A percentile compares a stretch with the other conserved stretches of the same genome.
Conservation (phyloP, 2,113 vertebrate genomes). For the Syngnathus floridae region DNA sequence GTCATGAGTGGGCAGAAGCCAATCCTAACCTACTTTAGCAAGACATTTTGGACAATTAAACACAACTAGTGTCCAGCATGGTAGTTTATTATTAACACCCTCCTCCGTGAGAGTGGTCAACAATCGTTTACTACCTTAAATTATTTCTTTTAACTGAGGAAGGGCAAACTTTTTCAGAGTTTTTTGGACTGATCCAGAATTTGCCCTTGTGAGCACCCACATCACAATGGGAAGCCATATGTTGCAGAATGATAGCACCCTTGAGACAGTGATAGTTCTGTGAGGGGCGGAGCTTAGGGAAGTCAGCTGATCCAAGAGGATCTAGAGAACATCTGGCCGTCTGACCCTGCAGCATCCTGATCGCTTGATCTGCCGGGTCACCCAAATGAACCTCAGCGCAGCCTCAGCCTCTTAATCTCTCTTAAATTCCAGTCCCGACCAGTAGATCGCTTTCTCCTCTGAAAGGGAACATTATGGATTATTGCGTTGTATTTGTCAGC, state of each 20-base stretch:
- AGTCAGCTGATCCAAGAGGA: constrained; percentile 62
- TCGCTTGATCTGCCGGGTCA: constrained; percentile 62
- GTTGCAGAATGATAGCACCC: constrained; percentile 39
- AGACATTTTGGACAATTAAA: no score
- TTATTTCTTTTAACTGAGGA: no score
- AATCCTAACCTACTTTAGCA: no score
- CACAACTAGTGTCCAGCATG: no score
- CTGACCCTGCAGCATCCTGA: constrained; percentile 57
- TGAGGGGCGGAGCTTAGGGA: constrained; percentile 35
- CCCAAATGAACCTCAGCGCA: constrained; percentile 44
- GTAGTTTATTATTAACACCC: no score
- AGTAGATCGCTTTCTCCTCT: constrained; percentile 32
- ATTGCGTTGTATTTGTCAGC: constrained; percentile 22
- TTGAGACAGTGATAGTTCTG: constrained; percentile 32
- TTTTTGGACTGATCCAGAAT: no score
- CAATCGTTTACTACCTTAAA: no score
- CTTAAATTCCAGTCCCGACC: constrained; percentile 33
- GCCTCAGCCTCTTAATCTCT: constrained; percentile 60
- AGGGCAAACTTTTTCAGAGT: no score
- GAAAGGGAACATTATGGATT: constrained; percentile 30
- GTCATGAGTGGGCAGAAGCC: no score
- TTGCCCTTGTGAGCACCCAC: constrained; percentile 30
- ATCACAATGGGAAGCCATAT: constrained; percentile 32
- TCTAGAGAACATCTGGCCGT: constrained; percentile 65
- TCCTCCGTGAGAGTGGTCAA: no score